phyloP scores from a whole-genome alignment of 2,113 vertebrate genomes.

The Glaucidium brasilianum region DNA sequence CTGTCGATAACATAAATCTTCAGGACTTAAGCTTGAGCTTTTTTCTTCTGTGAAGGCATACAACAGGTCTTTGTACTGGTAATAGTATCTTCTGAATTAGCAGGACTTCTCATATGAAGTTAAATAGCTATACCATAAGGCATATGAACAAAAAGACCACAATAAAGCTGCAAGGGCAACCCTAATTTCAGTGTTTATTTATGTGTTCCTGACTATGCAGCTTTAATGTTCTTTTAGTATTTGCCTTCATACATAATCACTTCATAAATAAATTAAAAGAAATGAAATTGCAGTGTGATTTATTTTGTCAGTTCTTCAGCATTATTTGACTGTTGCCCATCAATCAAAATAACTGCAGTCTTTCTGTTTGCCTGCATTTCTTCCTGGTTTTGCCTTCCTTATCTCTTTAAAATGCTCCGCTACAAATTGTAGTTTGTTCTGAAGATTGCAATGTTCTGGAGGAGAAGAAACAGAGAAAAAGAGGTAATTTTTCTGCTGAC shows the following conservation, averaged over 20 bases:
- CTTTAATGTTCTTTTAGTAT: neutral
- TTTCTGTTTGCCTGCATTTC: neutral
- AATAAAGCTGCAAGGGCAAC: neutral
- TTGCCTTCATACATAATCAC: neutral
- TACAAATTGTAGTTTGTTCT: neutral
- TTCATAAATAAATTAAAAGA: neutral
- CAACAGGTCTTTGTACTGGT: neutral
- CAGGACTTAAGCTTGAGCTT: neutral
- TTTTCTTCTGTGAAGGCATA: neutral
- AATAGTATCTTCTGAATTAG: neutral
- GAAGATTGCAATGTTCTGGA: neutral
- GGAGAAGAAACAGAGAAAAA: neutral
- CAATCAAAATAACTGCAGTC: neutral
- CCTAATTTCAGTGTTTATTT: neutral
- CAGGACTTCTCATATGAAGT: neutral
- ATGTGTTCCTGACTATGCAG: neutral
- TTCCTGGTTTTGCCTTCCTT: neutral
- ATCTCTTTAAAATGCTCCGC: neutral
- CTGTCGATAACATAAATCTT: neutral
- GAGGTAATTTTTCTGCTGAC: neutral
- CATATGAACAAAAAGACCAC: neutral
- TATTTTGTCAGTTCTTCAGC: neutral
- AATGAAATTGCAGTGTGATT: neutral
- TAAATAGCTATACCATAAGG: neutral
- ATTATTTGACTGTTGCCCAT: neutral